Evolutionary conservation across 2,888 invertebrate species (phyloP).

Genomic region (Papilio protenor): DNA sequence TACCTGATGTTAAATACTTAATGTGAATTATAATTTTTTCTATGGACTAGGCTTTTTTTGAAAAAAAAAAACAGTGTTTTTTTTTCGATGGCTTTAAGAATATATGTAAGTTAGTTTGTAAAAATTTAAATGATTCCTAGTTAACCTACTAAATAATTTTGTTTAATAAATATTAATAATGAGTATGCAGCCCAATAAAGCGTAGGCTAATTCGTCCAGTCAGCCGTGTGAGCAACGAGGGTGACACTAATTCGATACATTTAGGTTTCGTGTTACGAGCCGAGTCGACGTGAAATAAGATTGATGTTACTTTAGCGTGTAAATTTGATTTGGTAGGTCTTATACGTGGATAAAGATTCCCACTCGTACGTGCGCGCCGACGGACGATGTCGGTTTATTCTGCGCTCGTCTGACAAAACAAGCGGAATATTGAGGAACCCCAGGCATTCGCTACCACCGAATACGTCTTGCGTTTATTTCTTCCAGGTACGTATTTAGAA

Average conservation of each 20-base stretch:
- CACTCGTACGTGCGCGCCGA: slow-evolving; percentile 89
- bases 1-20: too few species aligned
- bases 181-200: slow-evolving; percentile 17
- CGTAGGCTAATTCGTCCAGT: slow-evolving; percentile 17
- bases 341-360: slow-evolving; percentile 90
- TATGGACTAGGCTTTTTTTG: too few species aligned
- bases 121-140: background rate
- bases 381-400: slow-evolving; percentile 90
- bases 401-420: slow-evolving; percentile 89
- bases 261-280: slow-evolving; percentile 36
- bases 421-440: slow-evolving; percentile 90
- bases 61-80: background rate
- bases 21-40: too few species aligned
- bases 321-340: slow-evolving; percentile 80
- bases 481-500: slow-evolving; percentile 79
- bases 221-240: slow-evolving; percentile 27
- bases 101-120: too few species aligned
- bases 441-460: slow-evolving; percentile 90
- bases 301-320: slow-evolving; percentile 42
- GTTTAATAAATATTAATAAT: background rate
- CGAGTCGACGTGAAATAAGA: slow-evolving; percentile 37
- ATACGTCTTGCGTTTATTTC: slow-evolving; percentile 92
- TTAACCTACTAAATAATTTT: background rate
- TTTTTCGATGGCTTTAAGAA: background rate
- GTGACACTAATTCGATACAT: slow-evolving; percentile 39